Base-by-base conservation (phyloP, 2,888 invertebrate genomes). In the Myopa testacea region DNA sequence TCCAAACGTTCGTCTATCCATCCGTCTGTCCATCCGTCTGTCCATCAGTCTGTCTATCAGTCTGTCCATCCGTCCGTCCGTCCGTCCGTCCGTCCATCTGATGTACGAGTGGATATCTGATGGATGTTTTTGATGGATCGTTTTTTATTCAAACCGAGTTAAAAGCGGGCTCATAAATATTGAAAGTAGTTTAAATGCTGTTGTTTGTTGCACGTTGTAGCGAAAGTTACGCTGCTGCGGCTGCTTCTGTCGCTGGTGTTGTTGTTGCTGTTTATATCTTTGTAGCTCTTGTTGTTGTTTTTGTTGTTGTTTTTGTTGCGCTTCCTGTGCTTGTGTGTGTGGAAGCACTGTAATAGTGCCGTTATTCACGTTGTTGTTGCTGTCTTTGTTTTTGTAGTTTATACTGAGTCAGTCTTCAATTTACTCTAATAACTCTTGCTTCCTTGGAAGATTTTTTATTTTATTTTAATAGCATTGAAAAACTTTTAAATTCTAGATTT, bases 181-280 rank as follows among this genome's bases (percentile, higher is more conserved):
- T 75, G 75, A 75, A 75, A 75, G 75, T 75, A 75, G 75, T 75
- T 75, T 75, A 68, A 69, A 60, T 68, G 75, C 45, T 45, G 45
- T 10, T 45, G 45, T 19, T 10, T 45, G 45, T 19, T 26, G 40
- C 45, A 38, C 38, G 52, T 52, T 63, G 65, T 19, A 69, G 75
- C 75, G 75, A 75, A 75, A 75, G 75, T 75, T 26, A 40, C 45
- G 16, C 14, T 12, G 69, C 19, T n/a, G 16, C 52, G 8, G 19
- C 26, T 68, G 68, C 4, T 45, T 45, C 50, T 68, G 26, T 12
- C 34, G 19, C 34, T 63, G 62, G 4, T 63, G 62, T 26, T 63
- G 50, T 19, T 63, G 26, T 12, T 26, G 63, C 26, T 19, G 58
- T 52, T 63, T 5, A 3, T 55, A 58, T 14, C 62, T 52, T 38